Evolutionary conservation across 2,888 invertebrate species (phyloP).

Genomic region (Chromoteleia sp.): DNA sequence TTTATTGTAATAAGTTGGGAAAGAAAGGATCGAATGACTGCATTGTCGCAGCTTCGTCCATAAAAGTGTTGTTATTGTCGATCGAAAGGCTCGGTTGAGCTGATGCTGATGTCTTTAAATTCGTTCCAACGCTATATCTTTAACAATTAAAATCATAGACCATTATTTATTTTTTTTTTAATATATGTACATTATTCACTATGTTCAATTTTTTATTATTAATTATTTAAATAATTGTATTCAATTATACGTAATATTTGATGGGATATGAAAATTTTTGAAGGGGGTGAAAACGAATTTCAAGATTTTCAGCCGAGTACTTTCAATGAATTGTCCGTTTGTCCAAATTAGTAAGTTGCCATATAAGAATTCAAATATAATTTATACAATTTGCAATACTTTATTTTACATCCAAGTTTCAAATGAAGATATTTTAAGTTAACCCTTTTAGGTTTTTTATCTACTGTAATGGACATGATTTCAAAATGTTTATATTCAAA

Average conservation of each 20-base stretch:
- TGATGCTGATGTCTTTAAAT: conserved; percentile 17
- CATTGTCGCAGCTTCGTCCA: conserved; percentile 67
- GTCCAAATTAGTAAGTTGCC: conserved; percentile 57
- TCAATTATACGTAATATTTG: no score
- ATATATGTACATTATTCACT: no score
- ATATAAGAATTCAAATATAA: conserved; percentile 16
- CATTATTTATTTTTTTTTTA: no score
- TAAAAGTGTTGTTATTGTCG: conserved; percentile 63
- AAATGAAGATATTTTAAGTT: no score
- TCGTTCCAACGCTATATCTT: conserved; percentile 9
- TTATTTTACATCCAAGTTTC: conserved; percentile 1
- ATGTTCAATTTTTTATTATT: no score
- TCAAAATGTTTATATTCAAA: no score
- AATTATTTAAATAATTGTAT: no score
- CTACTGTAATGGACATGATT: no score
- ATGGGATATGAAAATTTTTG: no score
- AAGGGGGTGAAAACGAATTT: conserved; percentile 26
- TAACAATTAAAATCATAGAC: no score
- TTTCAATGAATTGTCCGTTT: conserved; percentile 59
- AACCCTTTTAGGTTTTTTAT: no score
- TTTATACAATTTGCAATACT: neutral
- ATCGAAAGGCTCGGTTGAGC: conserved; percentile 44
- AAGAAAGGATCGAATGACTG: conserved; percentile 72
- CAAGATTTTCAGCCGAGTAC: conserved; percentile 35
- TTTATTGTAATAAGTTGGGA: conserved; percentile 65